These are phyloP conservation scores for Aegotheles bennettii DNA, from an alignment of 2,113 vertebrate species.

Conservation along the genomic window DNA sequence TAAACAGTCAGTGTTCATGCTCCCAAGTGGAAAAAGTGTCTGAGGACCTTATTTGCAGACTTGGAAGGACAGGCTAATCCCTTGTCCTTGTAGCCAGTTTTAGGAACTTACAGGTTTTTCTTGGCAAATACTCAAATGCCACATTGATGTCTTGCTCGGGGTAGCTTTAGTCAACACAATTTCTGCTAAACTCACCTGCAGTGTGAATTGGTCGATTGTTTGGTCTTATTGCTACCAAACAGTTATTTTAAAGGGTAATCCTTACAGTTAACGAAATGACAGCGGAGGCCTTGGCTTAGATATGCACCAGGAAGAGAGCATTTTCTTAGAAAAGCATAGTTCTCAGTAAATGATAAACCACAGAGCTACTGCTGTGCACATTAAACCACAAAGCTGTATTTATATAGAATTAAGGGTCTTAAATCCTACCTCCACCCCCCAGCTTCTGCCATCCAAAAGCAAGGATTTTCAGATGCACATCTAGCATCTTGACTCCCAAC, in stretches of 20 bases:
- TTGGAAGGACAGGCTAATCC: slow-evolving; percentile 58
- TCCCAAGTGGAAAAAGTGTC: slow-evolving; percentile 59
- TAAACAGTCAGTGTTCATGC: slow-evolving; percentile 25
- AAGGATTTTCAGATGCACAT: neutral
- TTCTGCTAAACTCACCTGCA: slow-evolving; percentile 62
- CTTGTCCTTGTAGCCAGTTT: slow-evolving; percentile 42
- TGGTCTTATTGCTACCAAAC: slow-evolving; percentile 46
- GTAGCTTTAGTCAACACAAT: slow-evolving; percentile 60
- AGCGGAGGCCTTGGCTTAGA: slow-evolving; percentile 64
- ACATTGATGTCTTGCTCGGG: slow-evolving; percentile 45
- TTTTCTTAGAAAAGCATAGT: slow-evolving; percentile 83
- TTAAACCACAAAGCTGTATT: slow-evolving; percentile 68
- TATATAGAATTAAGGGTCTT: slow-evolving; percentile 42
- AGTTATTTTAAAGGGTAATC: slow-evolving; percentile 58
- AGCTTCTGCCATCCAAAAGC: neutral
- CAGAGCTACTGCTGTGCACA: slow-evolving; percentile 67
- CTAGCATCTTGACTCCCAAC: neutral
- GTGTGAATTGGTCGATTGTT: slow-evolving; percentile 21
- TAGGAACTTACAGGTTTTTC: slow-evolving; percentile 55
- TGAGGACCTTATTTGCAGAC: slow-evolving; percentile 61
- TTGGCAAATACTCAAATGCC: slow-evolving; percentile 69
- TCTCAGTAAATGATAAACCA: slow-evolving; percentile 82
- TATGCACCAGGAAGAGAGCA: slow-evolving; percentile 70
- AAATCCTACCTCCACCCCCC: slow-evolving; percentile 22
- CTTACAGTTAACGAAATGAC: slow-evolving; percentile 56